Conservation (phyloP, 2,888 invertebrate species). For the Lamellibrachia columna region DNA sequence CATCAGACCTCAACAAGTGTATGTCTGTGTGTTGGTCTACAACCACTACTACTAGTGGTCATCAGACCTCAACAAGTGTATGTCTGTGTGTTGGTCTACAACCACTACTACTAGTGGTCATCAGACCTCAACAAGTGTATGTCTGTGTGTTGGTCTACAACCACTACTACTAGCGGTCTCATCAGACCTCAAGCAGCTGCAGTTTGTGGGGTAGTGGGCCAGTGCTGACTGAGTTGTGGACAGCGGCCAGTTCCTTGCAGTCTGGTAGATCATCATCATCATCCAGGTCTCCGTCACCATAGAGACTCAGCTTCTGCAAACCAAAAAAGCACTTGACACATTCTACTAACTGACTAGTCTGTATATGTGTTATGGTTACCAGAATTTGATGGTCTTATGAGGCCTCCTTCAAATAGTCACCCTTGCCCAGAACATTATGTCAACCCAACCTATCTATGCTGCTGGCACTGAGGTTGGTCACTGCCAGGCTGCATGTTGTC, state of each 20-base stretch:
- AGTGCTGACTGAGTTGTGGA: background rate
- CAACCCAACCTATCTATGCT: no score
- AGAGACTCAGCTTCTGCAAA: constrained; percentile 60
- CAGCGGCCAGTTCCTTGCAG: background rate
- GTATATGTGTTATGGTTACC: no score
- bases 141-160: background rate
- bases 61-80: no score
- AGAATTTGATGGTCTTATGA: no score
- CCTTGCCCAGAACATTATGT: no score
- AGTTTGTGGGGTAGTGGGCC: background rate
- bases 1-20: no score
- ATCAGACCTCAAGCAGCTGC: background rate
- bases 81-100: no score
- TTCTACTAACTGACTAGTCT: background rate
- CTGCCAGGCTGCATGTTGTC: background rate
- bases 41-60: no score
- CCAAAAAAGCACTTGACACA: background rate
- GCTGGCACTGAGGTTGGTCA: no score
- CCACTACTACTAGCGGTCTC: background rate
- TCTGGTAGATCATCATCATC: background rate
- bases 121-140: background rate
- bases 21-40: no score
- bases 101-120: background rate
- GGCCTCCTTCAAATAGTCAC: no score
- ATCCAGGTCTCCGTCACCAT: constrained; percentile 48